Evolutionary conservation across 2,113 vertebrate species (phyloP).

Genomic region (Burhinus oedicnemus): DNA sequence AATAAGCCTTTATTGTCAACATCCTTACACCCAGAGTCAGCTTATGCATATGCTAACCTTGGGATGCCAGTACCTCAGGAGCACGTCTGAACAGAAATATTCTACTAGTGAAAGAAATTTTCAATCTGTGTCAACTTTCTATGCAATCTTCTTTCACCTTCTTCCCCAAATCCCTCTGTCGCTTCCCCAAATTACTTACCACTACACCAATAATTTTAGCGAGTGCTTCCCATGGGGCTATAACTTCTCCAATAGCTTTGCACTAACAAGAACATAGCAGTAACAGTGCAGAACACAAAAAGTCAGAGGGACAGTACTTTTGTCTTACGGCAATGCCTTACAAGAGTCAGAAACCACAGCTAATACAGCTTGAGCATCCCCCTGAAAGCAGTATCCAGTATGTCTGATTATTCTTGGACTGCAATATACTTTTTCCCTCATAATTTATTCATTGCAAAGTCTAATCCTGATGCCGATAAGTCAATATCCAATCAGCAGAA

Average conservation of each 20-base stretch:
- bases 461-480: slow-evolving; percentile 1
- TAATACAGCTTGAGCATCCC: background rate
- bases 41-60: background rate
- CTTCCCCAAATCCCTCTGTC: background rate
- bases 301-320: background rate
- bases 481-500: slow-evolving; percentile 6
- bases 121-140: background rate
- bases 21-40: background rate
- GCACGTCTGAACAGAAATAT: background rate
- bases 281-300: background rate
- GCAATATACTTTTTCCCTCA: slow-evolving; percentile 5
- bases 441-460: slow-evolving; percentile 52
- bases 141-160: background rate
- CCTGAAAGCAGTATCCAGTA: background rate
- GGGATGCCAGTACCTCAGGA: background rate
- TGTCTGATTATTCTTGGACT: background rate
- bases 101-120: background rate
- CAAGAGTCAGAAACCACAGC: background rate
- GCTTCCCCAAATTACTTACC: background rate
- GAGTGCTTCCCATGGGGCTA: background rate
- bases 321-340: background rate
- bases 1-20: background rate
- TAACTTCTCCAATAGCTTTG: background rate
- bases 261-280: background rate
- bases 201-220: background rate